These are phyloP conservation scores for Chaitophorus viminalis DNA, from an alignment of 2,888 invertebrate genomes.

Conservation along the genomic window DNA sequence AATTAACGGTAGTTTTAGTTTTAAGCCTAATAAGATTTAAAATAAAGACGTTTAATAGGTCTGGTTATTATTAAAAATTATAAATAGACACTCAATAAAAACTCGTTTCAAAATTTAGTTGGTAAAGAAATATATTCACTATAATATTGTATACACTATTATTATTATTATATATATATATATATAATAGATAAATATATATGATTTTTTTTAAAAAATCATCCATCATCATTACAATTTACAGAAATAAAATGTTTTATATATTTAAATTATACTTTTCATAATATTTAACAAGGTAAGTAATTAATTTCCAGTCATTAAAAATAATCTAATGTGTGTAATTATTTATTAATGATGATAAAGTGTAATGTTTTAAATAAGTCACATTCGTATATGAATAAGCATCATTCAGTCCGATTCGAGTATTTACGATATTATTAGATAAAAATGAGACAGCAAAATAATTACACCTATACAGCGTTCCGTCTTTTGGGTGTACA, in stretches of 20 bases:
- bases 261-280: background rate
- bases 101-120: too few relatives aligned
- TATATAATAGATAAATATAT: too few relatives aligned
- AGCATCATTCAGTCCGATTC: background rate
- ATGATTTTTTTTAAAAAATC: too few relatives aligned
- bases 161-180: too few relatives aligned
- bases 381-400: background rate
- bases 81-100: too few relatives aligned
- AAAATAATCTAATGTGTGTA: background rate
- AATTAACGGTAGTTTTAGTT: background rate
- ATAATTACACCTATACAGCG: background rate
- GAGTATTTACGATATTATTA: background rate
- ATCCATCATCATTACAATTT: background rate
- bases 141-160: too few relatives aligned
- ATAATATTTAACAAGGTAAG: background rate
- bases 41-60: background rate
- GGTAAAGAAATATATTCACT: too few relatives aligned
- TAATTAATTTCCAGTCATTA: background rate
- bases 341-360: background rate
- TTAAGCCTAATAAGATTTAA: too few relatives aligned
- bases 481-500: background rate
- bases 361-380: background rate
- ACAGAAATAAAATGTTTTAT: background rate
- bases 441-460: background rate
- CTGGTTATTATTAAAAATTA: too few relatives aligned